Base-by-base conservation (phyloP, 2,797 vertebrate genomes). In the Gobionotothen gibberifrons region DNA sequence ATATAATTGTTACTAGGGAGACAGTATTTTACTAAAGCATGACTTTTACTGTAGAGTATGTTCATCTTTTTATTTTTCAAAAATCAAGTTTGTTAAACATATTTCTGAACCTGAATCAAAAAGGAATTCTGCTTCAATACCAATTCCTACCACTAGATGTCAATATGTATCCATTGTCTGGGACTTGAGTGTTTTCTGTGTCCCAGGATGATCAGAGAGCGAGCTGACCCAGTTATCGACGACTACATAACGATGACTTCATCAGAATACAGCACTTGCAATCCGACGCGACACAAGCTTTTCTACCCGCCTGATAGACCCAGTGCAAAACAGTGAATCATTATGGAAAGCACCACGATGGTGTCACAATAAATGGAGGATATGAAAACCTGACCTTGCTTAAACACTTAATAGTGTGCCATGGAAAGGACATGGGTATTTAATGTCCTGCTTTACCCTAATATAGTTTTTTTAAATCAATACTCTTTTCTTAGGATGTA, bases 191-290 rank as follows among this genome's bases (percentile, higher is more conserved):
- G 55, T 56, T 51, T 54, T 60, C 19, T 22, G 26, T 72, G 60
- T 82, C 75, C 64, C 57, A 44, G 71, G 72, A 84, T 85, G 74
- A 89, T 82, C 69, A 81, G 68, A 74, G 64, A 80, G 43, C 3
- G 22, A 64, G 76, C 22, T 92, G 91, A 93, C 93, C 93, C 88
- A 92, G 87, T 89, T 93, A 87, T 87, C 13, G 39, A 75, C 13
- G 39, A 75, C 79, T 47, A 74, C 79, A 85, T 60, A 83, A 69
- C 1, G 72, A 92, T 91, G 91, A 93, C 88, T 88, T 92, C 84
- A 93, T 90, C 80, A 68, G 59, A 78, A 69, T 29, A 70, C 44
- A 51, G 44, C 48, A 52, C 43, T 79, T 65, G 11, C 39, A 69
- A 39, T 76, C 61, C 36, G 48, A 63, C 67, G 52, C 53, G 58